Conservation (phyloP, 1,140 invertebrate genomes). For the Drosophila funebris region DNA sequence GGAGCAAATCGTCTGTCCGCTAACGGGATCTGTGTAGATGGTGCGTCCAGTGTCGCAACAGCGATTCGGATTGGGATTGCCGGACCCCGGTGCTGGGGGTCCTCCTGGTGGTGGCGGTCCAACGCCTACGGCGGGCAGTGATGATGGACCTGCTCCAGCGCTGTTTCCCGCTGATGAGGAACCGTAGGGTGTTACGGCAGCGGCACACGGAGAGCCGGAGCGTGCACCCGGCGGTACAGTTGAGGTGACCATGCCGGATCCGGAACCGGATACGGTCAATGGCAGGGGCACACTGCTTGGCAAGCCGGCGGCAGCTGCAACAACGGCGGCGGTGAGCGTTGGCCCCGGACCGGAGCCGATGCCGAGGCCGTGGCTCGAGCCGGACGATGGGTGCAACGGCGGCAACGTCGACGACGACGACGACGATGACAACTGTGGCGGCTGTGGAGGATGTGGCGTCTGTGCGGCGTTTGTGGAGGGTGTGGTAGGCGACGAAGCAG, state of each 20-base stretch:
- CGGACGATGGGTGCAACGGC: background rate
- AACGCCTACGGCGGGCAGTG: conserved; percentile 53
- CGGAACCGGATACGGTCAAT: conserved; percentile 49
- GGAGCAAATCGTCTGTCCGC: conserved; percentile 95
- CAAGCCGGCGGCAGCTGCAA: conserved; percentile 57
- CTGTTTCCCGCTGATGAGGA: conserved; percentile 59
- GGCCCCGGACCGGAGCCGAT: conserved; percentile 83
- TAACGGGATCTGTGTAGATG: conserved; percentile 95
- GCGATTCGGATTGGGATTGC: conserved; percentile 84
- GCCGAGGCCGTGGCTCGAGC: conserved; percentile 27
- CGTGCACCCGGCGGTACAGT: conserved; percentile 85
- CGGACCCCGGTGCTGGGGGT: conserved; percentile 61
- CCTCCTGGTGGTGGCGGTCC: conserved; percentile 56
- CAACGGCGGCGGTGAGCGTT: conserved; percentile 83
- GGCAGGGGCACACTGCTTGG: conserved; percentile 35
- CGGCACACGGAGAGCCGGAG: conserved; percentile 84
- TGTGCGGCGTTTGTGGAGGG: conserved; percentile 72
- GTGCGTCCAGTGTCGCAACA: conserved; percentile 97
- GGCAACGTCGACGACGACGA: background rate
- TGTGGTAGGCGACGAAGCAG: conserved; percentile 81
- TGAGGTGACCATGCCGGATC: conserved; percentile 74
- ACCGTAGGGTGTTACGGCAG: conserved; percentile 83
- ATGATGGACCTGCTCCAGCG: conserved; percentile 84
- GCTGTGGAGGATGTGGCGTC: conserved; percentile 55
- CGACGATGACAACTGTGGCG: background rate